Percentiles rank a stretch among this genome's conserved stretches.
Conservation (phyloP, 2,888 invertebrate genomes). For the Antheraea assamensis region DNA sequence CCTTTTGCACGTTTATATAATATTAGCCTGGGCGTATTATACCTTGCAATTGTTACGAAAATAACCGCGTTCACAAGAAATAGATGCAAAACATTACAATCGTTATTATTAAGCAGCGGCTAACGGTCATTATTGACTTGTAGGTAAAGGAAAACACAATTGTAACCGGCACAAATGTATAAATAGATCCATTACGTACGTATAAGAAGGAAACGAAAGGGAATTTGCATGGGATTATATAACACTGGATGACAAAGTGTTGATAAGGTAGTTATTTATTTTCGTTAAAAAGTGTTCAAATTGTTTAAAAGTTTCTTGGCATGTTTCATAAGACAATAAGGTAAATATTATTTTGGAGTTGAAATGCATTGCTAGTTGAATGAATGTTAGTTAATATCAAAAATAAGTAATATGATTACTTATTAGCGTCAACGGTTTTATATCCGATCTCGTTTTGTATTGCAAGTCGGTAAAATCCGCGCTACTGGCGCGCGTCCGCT, state of each 20-base stretch:
- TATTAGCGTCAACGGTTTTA: slow-evolving; percentile 28
- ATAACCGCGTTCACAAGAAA: not conserved
- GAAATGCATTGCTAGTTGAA: not conserved
- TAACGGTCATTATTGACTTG: not conserved
- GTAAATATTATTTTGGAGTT: not conserved
- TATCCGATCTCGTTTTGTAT: slow-evolving; percentile 54
- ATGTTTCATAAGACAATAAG: not conserved
- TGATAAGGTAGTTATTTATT: too few relatives aligned
- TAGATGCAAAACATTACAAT: not conserved
- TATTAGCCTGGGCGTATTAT: too few relatives aligned
- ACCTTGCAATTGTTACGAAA: not conserved
- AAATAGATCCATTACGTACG: not conserved
- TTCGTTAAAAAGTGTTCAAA: too few relatives aligned
- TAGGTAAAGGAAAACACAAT: not conserved
- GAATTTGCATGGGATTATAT: not conserved
- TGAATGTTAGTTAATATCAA: not conserved
- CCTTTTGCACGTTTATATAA: too few relatives aligned
- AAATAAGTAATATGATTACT: not conserved
- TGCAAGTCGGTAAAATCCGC: slow-evolving; percentile 57
- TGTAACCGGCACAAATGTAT: not conserved
- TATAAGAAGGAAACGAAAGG: not conserved
- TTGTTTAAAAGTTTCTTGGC: too few relatives aligned
- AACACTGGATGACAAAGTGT: too few relatives aligned
- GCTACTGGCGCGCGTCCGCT: slow-evolving; percentile 49
- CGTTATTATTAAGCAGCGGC: not conserved